Percentiles rank a stretch among this genome's conserved stretches.
phyloP scores from a whole-genome alignment of 1,140 invertebrate species.

The Nomia melanderi region DNA sequence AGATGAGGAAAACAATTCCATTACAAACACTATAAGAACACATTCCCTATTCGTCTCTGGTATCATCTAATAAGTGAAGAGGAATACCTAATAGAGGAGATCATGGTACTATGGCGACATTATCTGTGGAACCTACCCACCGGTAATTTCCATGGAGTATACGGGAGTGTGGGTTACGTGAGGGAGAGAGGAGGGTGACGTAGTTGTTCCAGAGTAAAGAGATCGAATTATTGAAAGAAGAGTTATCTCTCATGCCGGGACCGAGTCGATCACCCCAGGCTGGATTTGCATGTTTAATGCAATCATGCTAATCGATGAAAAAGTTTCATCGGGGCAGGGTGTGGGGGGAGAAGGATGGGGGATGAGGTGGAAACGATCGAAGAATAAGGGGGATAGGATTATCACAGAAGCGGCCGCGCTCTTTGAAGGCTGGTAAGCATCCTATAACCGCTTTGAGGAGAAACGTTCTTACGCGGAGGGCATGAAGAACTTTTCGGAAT shows the following conservation, averaged over 20 bases:
- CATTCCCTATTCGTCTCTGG: neutral
- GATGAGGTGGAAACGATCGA: neutral
- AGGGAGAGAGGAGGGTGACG: neutral
- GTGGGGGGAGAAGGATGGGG: neutral
- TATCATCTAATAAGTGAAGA: neutral
- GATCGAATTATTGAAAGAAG: conserved; percentile 33
- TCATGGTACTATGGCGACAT: neutral
- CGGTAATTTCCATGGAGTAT: neutral
- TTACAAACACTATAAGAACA: neutral
- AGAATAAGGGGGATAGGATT: conserved; percentile 36
- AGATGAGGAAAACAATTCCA: too few relatives aligned
- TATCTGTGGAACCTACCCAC: neutral
- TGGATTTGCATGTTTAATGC: conserved; percentile 63
- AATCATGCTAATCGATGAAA: conserved; percentile 64
- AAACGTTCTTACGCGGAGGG: conserved; percentile 3
- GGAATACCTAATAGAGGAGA: neutral
- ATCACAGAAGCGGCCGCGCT: conserved; percentile 22
- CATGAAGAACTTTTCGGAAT: conserved; percentile 43
- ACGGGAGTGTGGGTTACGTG: too few relatives aligned
- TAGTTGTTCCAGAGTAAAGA: neutral
- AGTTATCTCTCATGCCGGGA: conserved; percentile 1
- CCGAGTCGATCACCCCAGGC: conserved; percentile 28
- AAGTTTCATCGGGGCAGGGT: conserved; percentile 37
- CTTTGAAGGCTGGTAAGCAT: conserved; percentile 42
- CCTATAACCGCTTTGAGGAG: conserved; percentile 39